Evolutionary conservation across 2,797 vertebrate species (phyloP).

Genomic region (Acipenser transmontanus): DNA sequence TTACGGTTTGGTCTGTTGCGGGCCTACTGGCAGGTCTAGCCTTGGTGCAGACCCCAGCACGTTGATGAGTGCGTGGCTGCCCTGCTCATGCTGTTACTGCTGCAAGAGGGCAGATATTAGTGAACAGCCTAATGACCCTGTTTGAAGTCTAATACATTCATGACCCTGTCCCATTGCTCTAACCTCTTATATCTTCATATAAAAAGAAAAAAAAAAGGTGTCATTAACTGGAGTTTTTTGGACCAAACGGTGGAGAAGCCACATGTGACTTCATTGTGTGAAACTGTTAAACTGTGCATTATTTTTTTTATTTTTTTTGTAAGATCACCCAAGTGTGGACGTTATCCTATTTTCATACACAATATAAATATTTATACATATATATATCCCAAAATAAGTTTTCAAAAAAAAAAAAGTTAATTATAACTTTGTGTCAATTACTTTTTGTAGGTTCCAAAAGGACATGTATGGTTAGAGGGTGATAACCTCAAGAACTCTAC

Average conservation of each 20-base stretch:
- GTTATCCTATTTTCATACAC: too few species aligned
- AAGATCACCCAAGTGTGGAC: too few species aligned
- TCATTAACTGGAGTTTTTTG: slow-evolving; percentile 31
- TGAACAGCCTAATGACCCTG: slow-evolving; percentile 76
- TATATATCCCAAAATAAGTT: too few species aligned
- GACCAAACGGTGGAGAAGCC: slow-evolving; percentile 31
- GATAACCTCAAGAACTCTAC: slow-evolving; percentile 93
- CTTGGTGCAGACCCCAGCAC: slow-evolving; percentile 86
- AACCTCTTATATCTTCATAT: slow-evolving; percentile 61
- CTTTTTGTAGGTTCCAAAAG: slow-evolving; percentile 79
- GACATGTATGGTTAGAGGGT: slow-evolving; percentile 96
- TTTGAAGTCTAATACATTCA: slow-evolving; percentile 82
- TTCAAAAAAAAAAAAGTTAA: too few species aligned
- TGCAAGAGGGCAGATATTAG: slow-evolving; percentile 68
- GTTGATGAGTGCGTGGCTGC: slow-evolving; percentile 73
- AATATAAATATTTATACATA: too few species aligned
- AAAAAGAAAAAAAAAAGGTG: slow-evolving; percentile 27
- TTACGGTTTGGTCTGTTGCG: slow-evolving; percentile 86
- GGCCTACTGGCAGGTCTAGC: slow-evolving; percentile 87
- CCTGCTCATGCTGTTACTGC: slow-evolving; percentile 64
- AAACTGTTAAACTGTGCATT: background rate
- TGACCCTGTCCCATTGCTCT: slow-evolving; percentile 67
- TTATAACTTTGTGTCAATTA: too few species aligned
- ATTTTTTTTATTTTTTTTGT: too few species aligned
- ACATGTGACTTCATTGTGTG: slow-evolving; percentile 32